A percentile compares a stretch with the other conserved stretches of the same genome.
Conservation (phyloP, 2,888 invertebrate genomes). For the Allacma fusca region DNA sequence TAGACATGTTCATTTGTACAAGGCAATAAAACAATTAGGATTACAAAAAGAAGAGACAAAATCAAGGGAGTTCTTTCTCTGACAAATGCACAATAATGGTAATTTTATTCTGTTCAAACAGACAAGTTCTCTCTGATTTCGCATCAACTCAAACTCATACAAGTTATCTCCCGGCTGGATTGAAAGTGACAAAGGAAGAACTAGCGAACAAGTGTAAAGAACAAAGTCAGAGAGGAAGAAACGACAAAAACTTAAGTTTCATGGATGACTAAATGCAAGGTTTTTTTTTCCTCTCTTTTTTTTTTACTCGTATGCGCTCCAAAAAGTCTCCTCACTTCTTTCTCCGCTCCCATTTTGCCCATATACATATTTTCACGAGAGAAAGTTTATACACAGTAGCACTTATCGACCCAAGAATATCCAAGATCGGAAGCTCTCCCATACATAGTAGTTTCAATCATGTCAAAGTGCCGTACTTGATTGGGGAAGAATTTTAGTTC, state of each 20-base stretch:
- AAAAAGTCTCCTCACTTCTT: conserved; percentile 9
- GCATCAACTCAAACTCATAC: background rate
- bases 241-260: conserved; percentile 12
- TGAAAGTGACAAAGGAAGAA: conserved; percentile 25
- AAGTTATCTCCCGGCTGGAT: conserved; percentile 4
- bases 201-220: conserved; percentile 11
- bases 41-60: background rate
- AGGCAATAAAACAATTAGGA: background rate
- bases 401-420: background rate
- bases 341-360: background rate
- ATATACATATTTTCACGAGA: conserved; percentile 4
- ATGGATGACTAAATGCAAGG: conserved; percentile 10
- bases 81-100: background rate
- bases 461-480: conserved; percentile 16
- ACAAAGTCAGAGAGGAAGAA: conserved; percentile 3
- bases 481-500: background rate
- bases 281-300: too few species aligned
- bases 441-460: conserved; percentile 16
- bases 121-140: conserved; percentile 4
- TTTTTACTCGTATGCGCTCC: background rate
- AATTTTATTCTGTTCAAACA: conserved; percentile 11
- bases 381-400: background rate
- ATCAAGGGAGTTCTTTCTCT: background rate
- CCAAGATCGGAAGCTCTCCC: background rate
- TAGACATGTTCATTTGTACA: too few species aligned